Percentiles rank a stretch among this genome's conserved stretches.
phyloP scores from a whole-genome alignment of 2,888 invertebrate species.

The Acanthosepion pharaonis region DNA sequence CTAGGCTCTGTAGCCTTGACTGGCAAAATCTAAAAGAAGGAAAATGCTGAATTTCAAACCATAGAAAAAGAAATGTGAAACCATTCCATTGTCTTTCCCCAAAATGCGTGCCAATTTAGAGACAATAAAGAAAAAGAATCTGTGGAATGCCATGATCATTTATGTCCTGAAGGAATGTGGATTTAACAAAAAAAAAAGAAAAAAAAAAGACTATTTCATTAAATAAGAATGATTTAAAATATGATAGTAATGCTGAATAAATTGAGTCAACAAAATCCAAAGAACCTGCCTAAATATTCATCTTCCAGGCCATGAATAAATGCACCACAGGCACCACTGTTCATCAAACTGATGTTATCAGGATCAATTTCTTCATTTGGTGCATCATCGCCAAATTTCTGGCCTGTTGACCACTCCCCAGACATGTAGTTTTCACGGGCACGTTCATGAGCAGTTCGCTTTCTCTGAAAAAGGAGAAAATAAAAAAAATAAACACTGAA shows the following conservation, averaged over 20 bases:
- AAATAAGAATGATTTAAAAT: too few relatives aligned
- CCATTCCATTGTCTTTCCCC: too few relatives aligned
- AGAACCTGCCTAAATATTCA: slow-evolving; percentile 86
- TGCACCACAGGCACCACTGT: slow-evolving; percentile 96
- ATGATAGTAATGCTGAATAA: background rate
- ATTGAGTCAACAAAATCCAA: background rate
- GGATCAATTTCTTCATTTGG: slow-evolving; percentile 85
- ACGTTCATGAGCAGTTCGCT: slow-evolving; percentile 88
- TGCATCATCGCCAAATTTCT: slow-evolving; percentile 89
- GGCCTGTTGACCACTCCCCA: slow-evolving; percentile 93
- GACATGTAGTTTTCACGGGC: slow-evolving; percentile 87
- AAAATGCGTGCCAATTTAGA: too few relatives aligned
- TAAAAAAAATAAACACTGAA: background rate
- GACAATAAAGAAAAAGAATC: too few relatives aligned
- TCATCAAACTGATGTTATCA: slow-evolving; percentile 85
- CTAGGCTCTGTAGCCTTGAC: too few relatives aligned
- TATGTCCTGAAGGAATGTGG: too few relatives aligned
- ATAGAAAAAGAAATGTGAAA: too few relatives aligned
- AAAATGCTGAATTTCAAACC: too few relatives aligned
- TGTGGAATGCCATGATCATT: too few relatives aligned
- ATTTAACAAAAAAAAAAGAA: too few relatives aligned
- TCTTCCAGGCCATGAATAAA: slow-evolving; percentile 98
- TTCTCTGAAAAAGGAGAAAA: slow-evolving; percentile 79
- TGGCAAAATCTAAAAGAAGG: too few relatives aligned
- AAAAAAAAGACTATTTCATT: too few relatives aligned